Conservation (phyloP, 1,140 invertebrate genomes). For the Ips typographus region DNA sequence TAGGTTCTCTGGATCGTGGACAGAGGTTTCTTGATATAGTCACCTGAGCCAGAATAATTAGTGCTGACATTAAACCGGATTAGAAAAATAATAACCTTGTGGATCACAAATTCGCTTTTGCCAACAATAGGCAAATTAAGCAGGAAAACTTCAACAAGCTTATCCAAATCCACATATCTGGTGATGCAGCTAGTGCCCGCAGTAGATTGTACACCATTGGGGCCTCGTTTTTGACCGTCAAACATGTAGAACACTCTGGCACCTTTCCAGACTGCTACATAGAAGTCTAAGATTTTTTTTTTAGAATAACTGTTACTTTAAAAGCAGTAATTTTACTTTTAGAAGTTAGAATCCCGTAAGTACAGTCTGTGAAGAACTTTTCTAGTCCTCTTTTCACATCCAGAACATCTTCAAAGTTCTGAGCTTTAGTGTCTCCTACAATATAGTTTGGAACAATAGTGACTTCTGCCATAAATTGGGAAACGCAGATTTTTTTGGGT, state of each 20-base stretch:
- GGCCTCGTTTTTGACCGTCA: slow-evolving; percentile 55
- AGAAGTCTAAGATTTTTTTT: too few relatives aligned
- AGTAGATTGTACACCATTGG: slow-evolving; percentile 48
- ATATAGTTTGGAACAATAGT: slow-evolving; percentile 48
- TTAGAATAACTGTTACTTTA: neutral
- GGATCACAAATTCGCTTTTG: slow-evolving; percentile 49
- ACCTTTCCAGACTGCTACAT: slow-evolving; percentile 53
- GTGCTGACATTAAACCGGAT: neutral
- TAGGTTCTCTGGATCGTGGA: slow-evolving; percentile 34
- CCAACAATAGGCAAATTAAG: slow-evolving; percentile 48
- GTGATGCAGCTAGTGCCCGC: slow-evolving; percentile 52
- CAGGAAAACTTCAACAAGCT: slow-evolving; percentile 50
- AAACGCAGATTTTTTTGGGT: slow-evolving; percentile 44
- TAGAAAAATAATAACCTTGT: too few relatives aligned
- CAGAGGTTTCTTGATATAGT: slow-evolving; percentile 29
- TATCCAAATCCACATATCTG: slow-evolving; percentile 48
- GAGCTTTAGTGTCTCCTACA: slow-evolving; percentile 53
- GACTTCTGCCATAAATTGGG: slow-evolving; percentile 41
- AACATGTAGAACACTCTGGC: slow-evolving; percentile 54
- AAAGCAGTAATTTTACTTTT: slow-evolving; percentile 8
- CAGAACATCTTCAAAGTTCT: slow-evolving; percentile 39
- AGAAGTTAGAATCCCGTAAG: slow-evolving; percentile 47
- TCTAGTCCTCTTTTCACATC: slow-evolving; percentile 41
- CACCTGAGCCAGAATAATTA: neutral
- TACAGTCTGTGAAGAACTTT: slow-evolving; percentile 37